A percentile compares a stretch with the other conserved stretches of the same genome.
Evolutionary conservation across 2,888 invertebrate species (phyloP).

Genomic region (Drosophila pseudotalamancana): DNA sequence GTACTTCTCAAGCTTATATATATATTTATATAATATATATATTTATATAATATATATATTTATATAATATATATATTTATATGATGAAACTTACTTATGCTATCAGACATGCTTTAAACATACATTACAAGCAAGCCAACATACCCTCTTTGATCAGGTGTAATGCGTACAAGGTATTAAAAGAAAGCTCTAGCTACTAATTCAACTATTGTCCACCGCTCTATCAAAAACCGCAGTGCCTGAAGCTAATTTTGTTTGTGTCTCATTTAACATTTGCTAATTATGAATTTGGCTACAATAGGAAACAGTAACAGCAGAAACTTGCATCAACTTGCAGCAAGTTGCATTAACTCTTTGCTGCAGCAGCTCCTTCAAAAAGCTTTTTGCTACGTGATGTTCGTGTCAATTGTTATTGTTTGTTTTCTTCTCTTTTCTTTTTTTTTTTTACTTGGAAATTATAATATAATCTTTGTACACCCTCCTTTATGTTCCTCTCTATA

Average conservation of each 20-base stretch:
- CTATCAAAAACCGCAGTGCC: slow-evolving; percentile 61
- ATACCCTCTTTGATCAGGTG: too few relatives aligned
- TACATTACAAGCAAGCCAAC: too few relatives aligned
- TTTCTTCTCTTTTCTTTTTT: too few relatives aligned
- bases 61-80: not conserved
- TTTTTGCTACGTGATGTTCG: slow-evolving; percentile 73
- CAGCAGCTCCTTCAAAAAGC: slow-evolving; percentile 52
- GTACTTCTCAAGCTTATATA: too few relatives aligned
- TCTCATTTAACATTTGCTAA: slow-evolving; percentile 60
- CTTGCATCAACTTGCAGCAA: slow-evolving; percentile 3
- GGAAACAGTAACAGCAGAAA: slow-evolving; percentile 19
- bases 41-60: not conserved
- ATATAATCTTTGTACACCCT: slow-evolving; percentile 58
- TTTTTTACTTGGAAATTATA: slow-evolving; percentile 76
- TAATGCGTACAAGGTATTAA: too few relatives aligned
- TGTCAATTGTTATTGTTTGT: slow-evolving; percentile 75
- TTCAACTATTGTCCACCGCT: slow-evolving; percentile 27
- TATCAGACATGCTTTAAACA: too few relatives aligned
- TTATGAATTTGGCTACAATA: slow-evolving; percentile 73
- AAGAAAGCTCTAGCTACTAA: slow-evolving; percentile 14
- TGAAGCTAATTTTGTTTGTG: slow-evolving; percentile 15
- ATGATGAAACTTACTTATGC: not conserved
- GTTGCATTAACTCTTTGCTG: slow-evolving; percentile 5
- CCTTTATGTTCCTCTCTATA: not conserved
- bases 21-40: too few relatives aligned